Conservation (phyloP, 2,113 vertebrate species). For the Protomyctophum bolini region DNA sequence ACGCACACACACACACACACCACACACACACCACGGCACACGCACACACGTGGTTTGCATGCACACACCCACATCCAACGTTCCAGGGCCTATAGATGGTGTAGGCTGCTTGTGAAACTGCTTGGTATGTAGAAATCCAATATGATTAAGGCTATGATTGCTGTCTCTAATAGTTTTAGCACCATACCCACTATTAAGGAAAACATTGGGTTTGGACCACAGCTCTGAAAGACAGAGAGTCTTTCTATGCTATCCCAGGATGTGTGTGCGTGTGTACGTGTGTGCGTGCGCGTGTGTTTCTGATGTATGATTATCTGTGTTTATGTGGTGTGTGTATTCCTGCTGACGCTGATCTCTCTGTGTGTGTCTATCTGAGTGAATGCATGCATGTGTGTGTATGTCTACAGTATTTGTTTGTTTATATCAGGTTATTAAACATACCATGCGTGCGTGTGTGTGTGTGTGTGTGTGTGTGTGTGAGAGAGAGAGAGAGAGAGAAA, state of each 20-base stretch:
- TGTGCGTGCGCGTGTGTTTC: neutral
- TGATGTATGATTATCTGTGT: too few relatives aligned
- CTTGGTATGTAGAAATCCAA: conserved; percentile 68
- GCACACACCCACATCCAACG: conserved; percentile 9
- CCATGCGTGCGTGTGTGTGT: neutral
- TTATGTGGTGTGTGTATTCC: too few relatives aligned
- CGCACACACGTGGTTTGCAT: neutral
- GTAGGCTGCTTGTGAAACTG: conserved; percentile 43
- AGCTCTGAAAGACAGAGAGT: conserved; percentile 44
- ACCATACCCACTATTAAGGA: conserved; percentile 64
- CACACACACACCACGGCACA: neutral
- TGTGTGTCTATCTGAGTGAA: too few relatives aligned
- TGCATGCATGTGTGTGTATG: too few relatives aligned
- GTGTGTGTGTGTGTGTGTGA: conserved; percentile 16
- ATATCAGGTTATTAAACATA: too few relatives aligned
- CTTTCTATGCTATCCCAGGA: conserved; percentile 22
- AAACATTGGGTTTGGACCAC: conserved; percentile 71
- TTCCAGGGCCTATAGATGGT: conserved; percentile 11
- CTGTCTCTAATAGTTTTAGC: conserved; percentile 70
- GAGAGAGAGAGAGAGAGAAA: too few relatives aligned
- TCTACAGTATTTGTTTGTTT: too few relatives aligned
- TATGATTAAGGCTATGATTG: conserved; percentile 66
- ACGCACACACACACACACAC: neutral
- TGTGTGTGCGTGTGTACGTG: conserved; percentile 38
- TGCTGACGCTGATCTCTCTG: too few relatives aligned